Evolutionary conservation across 2,113 vertebrate genomes (phyloP), one percentile per base, ranked within the genome.

Genomic region (Shinisaurus crocodilurus): DNA sequence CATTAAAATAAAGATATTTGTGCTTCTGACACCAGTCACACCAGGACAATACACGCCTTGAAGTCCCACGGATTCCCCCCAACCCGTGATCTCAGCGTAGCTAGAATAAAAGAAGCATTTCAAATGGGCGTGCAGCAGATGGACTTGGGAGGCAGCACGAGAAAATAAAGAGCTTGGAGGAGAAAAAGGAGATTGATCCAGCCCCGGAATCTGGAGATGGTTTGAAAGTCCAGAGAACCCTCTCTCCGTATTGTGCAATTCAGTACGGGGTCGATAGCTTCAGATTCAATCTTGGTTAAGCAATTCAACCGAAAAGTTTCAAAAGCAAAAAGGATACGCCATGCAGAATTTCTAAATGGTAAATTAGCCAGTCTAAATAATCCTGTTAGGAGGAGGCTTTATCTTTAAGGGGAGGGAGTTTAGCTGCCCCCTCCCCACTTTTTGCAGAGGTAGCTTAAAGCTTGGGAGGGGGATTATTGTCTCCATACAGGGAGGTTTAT

Each of bases 21-120:
- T 91, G 91, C 89, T 82, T 82, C 82, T 94, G 95, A 95, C 95
- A 93, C 6, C 74, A 90, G 95, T 93, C 91, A 89, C 89, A 89
- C 90, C 88, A 85, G 89, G 90, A 95, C 92, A 93, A 94, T 91
- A 27, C 0, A 37, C 15, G 0, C 85, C 94, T 94, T 94, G 95
- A 91, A 92, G 90, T 95, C 83, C 93, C 93, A 92, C 82, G 94
- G 95, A 95, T 94, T 91, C 90, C 20, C 43, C 13, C 40, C 43
- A 23, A 1, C 77, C 91, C 92, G 91, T 90, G 90, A 91, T 93
- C 93, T 82, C 90, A 50, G 37, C 90, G 88, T 25, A 92, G 94
- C 90, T 94, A 91, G 89, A 92, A 94, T 90, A 91, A 95, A 96
- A 95, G 93, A 81, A 94, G 91, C 89, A 91, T 96, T 95, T 95